Evolutionary conservation across 2,888 invertebrate species (phyloP), one percentile per base, ranked within the genome.

Genomic region (Drosophila antonietae): DNA sequence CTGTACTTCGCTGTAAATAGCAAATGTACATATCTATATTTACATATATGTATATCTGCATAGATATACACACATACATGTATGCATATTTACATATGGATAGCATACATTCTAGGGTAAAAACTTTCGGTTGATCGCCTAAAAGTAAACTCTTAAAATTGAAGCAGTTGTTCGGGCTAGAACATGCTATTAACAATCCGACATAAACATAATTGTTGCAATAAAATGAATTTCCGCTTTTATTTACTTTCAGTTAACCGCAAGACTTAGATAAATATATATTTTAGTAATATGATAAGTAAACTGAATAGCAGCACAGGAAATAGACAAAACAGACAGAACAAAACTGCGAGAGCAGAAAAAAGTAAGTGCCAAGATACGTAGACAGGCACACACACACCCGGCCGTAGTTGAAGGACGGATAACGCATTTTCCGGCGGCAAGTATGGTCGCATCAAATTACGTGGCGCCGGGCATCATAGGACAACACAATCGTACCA

Each of bases 381-480:
- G 28, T 41, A 61, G 58, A 35, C 15, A 51, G 35, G 51, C 39
- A 57, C 63, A 15, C 31, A 15, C 43, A 57, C 63, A 46, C 23
- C 49, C 55, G 71, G 51, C 51, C 46, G 20, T 15, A 43, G 55
- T 46, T 62, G 63, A 60, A 63, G 61, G 69, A 68, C 68, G 75
- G 55, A 67, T 57, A 55, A 55, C 57, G 51, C 67, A 66, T 73
- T 76, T 75, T 79, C 57, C 49, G 75, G 75, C 69, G 49, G 31
- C 69, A 59, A 62, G 68, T 44, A 78, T 71, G 66, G 59, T 70
- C 78, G 70, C 83, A 85, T 88, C 88, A 88, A 80, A 86, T 83
- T 83, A 85, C 86, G 53, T 68, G 71, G 73, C 66, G 68, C 65
- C 70, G 73, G 51, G 33, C 51, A 51, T 33, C 73, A 39, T 41